Evolutionary conservation across 1,140 invertebrate species (phyloP), one percentile per base, ranked within the genome.

Genomic region (Belonocnema kinseyi): DNA sequence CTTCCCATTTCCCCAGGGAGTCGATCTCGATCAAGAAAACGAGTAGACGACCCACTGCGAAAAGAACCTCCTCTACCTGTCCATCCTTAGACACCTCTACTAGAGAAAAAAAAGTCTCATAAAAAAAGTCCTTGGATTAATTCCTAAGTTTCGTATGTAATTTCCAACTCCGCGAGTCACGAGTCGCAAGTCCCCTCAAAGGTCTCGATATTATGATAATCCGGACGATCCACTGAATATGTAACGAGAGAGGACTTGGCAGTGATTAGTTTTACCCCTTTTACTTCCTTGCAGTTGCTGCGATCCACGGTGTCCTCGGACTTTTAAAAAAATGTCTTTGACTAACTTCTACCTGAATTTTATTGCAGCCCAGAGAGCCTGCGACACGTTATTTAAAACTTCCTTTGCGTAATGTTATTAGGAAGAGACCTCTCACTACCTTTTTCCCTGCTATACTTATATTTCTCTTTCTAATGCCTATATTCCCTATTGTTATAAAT

Each of bases 171-270:
- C 46, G 76, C 74, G 72, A 78, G 72, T 50, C 50, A 71, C 80
- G 79, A 82, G 82, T 79, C 80, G 78, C 72, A 74, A 53, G 74
- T 72, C 77, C 77, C 81, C 85, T 90, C 89, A 91, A 91, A 91
- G 89, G 86, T 85, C 78, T 79, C 84, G 75, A 77, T 80, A 84
- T 88, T 89, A 91, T 91, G 89, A 90, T 91, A 90, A 90, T 91
- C 86, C 61, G 75, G 74, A 83, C 83, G 85, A 79, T 85, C 85
- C 85, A 83, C 85, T 90, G 90, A 91, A 91, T 91, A 87, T 88
- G 85, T 90, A 91, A 90, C 85, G 88, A 89, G 85, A 86, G 83
- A 83, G 77, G 77, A 88, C 83, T 83, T 81, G 61, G 86, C 81
- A 75, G 82, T 90, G 88, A 90, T 90, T 90, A 90, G 83, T 85